Conservation (phyloP, 2,113 vertebrate species). For the Trematocara macrostoma region DNA sequence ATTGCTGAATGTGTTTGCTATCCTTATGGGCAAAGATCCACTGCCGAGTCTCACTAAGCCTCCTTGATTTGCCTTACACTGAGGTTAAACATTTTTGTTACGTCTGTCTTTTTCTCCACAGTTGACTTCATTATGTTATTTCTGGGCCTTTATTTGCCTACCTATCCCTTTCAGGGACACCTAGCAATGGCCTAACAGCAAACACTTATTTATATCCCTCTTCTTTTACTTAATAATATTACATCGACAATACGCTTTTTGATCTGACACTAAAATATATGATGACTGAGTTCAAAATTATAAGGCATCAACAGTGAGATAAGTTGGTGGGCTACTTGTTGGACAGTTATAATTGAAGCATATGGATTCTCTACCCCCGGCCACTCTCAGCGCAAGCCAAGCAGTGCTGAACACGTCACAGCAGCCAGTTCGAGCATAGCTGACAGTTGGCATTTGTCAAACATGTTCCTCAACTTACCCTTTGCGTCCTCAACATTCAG, state of each 20-base stretch:
- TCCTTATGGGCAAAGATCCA: conserved; percentile 65
- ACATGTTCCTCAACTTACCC: conserved; percentile 39
- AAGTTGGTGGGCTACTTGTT: neutral
- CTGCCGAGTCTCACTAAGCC: conserved; percentile 46
- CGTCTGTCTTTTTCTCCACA: conserved; percentile 25
- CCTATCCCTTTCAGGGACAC: conserved; percentile 27
- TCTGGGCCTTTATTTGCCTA: conserved; percentile 44
- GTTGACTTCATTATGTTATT: conserved; percentile 62
- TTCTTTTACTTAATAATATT: neutral
- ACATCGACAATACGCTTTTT: neutral
- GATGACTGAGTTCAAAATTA: neutral
- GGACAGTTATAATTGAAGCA: neutral
- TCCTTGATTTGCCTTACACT: conserved; percentile 66
- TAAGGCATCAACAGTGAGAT: neutral
- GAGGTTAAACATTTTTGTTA: conserved; percentile 73
- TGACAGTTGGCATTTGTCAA: conserved; percentile 65
- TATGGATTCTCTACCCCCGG: neutral
- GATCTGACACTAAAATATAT: neutral
- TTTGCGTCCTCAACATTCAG: conserved; percentile 19
- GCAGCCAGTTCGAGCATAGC: neutral
- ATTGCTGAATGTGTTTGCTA: conserved; percentile 65
- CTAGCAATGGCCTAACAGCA: neutral
- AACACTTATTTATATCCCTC: neutral
- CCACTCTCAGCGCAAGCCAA: neutral
- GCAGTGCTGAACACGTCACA: conserved; percentile 11